Evolutionary conservation across 2,113 vertebrate genomes (phyloP).

Genomic region (Beaufortia kweichowensis): DNA sequence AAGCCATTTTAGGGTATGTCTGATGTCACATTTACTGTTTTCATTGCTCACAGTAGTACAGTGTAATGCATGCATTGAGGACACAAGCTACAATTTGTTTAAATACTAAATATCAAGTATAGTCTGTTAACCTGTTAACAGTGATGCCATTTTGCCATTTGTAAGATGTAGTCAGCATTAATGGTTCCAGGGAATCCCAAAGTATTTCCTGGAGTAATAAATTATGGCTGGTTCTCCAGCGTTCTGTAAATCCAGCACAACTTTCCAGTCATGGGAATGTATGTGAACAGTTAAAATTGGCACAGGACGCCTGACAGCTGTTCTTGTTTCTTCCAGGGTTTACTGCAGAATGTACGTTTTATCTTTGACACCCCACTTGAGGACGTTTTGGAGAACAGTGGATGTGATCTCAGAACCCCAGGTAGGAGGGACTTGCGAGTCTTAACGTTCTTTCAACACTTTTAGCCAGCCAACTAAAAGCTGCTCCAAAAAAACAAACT

Average conservation of each 20-base stretch:
- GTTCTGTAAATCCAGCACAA: slow-evolving; percentile 29
- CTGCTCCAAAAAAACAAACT: not conserved
- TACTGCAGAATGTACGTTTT: slow-evolving; percentile 81
- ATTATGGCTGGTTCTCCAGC: slow-evolving; percentile 10
- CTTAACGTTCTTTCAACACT: slow-evolving; percentile 28
- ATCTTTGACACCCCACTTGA: slow-evolving; percentile 79
- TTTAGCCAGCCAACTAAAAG: slow-evolving; percentile 20
- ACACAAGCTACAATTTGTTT: not conserved
- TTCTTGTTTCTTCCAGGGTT: slow-evolving; percentile 70
- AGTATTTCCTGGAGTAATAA: slow-evolving; percentile 15
- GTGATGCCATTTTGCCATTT: not conserved
- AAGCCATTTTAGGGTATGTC: slow-evolving; percentile 83
- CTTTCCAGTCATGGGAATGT: slow-evolving; percentile 16
- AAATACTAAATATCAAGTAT: not conserved
- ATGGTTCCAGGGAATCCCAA: slow-evolving; percentile 13
- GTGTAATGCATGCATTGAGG: slow-evolving; percentile 2
- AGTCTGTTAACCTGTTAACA: not conserved
- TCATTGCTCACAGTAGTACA: not conserved
- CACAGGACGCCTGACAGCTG: slow-evolving; percentile 22
- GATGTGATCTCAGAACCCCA: slow-evolving; percentile 76
- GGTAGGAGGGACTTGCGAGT: slow-evolving; percentile 64
- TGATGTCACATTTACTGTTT: not conserved
- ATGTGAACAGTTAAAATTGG: slow-evolving; percentile 29
- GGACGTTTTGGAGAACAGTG: slow-evolving; percentile 77
- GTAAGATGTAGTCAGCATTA: slow-evolving; percentile 1